Conservation (phyloP, 2,113 vertebrate species). For the Hucho hucho region DNA sequence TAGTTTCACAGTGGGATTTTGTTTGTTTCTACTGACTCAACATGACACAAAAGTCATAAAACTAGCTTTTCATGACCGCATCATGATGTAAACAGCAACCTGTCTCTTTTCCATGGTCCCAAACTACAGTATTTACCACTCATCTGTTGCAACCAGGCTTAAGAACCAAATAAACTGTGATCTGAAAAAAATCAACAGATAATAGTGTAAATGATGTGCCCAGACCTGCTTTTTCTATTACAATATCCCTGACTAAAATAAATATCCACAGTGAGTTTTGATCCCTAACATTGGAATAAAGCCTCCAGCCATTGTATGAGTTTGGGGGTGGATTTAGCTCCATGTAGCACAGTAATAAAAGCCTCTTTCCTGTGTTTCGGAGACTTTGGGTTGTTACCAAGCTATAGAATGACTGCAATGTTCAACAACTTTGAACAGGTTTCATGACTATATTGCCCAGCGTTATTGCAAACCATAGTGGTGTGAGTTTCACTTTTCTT, state of each 20-base stretch:
- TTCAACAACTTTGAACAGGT: constrained; percentile 6
- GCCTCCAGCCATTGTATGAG: background rate
- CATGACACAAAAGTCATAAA: too few species aligned
- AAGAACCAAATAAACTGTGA: background rate
- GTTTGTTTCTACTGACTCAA: too few species aligned
- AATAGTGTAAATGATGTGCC: background rate
- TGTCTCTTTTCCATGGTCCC: background rate
- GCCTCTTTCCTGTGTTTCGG: constrained; percentile 32
- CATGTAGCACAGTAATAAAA: constrained; percentile 25
- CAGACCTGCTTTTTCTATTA: background rate
- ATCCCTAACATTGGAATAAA: constrained; percentile 19
- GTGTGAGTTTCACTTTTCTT: background rate
- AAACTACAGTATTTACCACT: background rate
- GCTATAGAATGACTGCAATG: constrained; percentile 7
- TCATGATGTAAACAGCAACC: too few species aligned
- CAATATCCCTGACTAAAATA: constrained; percentile 17
- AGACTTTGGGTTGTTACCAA: constrained; percentile 14
- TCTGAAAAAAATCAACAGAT: background rate
- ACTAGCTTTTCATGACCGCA: too few species aligned
- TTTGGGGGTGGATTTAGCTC: constrained; percentile 26
- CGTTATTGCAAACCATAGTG: background rate
- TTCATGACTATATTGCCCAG: background rate
- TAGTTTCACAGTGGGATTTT: too few species aligned
- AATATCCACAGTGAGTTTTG: constrained; percentile 17
- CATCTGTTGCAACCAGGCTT: background rate